phyloP scores from a whole-genome alignment of 1,140 invertebrate species.

The Euura saliciscinereae region DNA sequence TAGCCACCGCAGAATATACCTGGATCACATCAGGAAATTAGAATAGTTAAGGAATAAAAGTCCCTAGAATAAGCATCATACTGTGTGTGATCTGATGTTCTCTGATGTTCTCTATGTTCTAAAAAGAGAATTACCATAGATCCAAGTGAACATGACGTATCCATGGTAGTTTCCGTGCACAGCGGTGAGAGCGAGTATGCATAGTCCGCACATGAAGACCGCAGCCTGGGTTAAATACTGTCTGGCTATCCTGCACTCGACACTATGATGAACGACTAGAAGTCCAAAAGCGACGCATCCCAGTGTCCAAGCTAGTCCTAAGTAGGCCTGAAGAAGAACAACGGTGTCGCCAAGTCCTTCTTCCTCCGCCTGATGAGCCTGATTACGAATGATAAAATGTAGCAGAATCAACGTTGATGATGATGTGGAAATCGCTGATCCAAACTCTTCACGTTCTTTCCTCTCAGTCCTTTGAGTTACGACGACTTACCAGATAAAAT shows the following conservation, averaged over 20 bases:
- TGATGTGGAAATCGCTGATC: too few species aligned
- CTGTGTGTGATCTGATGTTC: too few species aligned
- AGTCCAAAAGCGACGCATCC: conserved; percentile 83
- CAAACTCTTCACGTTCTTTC: too few species aligned
- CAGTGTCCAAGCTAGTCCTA: conserved; percentile 82
- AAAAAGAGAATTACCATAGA: conserved; percentile 68
- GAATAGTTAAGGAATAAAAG: too few species aligned
- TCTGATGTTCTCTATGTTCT: conserved; percentile 23
- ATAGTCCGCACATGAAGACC: conserved; percentile 78
- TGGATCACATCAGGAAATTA: conserved; percentile 33
- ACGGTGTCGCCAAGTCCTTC: conserved; percentile 74
- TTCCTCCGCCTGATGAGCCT: conserved; percentile 77
- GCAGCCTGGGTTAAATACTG: conserved; percentile 84
- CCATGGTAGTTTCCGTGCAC: conserved; percentile 79
- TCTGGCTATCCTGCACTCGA: conserved; percentile 83
- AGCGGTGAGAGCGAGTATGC: conserved; percentile 81
- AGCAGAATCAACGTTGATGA: too few species aligned
- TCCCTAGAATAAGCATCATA: too few species aligned
- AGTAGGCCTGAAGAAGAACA: conserved; percentile 76
- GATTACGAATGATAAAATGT: neutral
- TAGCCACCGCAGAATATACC: conserved; percentile 83
- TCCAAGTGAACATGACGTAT: conserved; percentile 83
- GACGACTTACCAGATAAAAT: conserved; percentile 74
- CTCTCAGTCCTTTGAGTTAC: neutral
- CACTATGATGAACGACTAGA: conserved; percentile 80